Conservation (phyloP, 2,797 vertebrate genomes). For the Nyctalus aviator region DNA sequence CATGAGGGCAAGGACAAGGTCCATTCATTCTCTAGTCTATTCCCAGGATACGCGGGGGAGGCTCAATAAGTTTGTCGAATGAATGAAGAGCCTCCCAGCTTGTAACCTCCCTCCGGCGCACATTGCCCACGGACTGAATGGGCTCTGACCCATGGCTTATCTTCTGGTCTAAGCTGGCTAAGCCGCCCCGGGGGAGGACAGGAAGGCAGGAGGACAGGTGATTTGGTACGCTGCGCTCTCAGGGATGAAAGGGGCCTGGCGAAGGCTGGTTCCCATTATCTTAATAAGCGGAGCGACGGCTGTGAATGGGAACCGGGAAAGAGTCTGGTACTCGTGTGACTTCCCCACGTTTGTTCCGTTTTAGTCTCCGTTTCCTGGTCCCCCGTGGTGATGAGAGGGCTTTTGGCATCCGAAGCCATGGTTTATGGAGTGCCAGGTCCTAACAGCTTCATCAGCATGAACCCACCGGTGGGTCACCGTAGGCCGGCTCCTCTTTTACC, state of each 20-base stretch:
- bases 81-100: not conserved
- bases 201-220: not conserved
- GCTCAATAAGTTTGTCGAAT: not conserved
- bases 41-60: not conserved
- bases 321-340: not conserved
- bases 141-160: not conserved
- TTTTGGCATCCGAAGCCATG: conserved; percentile 44
- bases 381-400: conserved; percentile 37
- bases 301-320: conserved; percentile 11
- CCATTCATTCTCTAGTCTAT: not conserved
- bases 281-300: not conserved
- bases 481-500: not conserved
- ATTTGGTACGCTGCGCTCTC: not conserved
- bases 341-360: conserved; percentile 36
- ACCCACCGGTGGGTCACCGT: not conserved
- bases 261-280: conserved; percentile 49
- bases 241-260: not conserved
- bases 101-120: not conserved
- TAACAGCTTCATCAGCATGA: conserved; percentile 57
- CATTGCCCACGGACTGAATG: not conserved
- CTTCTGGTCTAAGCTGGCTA: not conserved
- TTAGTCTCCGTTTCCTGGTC: conserved; percentile 43
- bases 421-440: conserved; percentile 40
- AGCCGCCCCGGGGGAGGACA: not conserved
- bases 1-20: not conserved